A percentile compares a stretch with the other conserved stretches of the same genome.
Conservation (phyloP, 2,113 vertebrate species). For the Cepphus grylle region DNA sequence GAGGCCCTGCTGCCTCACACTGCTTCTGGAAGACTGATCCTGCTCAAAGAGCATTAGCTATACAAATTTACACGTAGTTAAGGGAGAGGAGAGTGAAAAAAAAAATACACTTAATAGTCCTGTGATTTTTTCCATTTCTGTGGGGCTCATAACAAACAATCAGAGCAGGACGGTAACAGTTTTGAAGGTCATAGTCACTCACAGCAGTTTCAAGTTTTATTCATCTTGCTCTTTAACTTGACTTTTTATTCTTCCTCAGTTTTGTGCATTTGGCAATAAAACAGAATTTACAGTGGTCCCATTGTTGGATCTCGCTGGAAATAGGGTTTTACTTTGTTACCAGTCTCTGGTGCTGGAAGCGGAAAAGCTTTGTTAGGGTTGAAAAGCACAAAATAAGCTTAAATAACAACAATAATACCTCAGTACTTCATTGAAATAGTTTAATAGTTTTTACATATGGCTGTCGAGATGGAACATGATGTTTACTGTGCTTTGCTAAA, state of each 20-base stretch:
- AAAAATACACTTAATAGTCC: neutral
- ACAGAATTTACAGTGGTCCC: neutral
- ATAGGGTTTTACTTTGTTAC: neutral
- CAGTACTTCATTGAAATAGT: neutral
- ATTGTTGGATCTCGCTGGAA: neutral
- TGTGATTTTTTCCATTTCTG: neutral
- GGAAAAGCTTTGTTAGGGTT: neutral
- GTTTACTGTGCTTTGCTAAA: neutral
- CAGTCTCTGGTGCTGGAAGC: neutral
- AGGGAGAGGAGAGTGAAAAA: neutral
- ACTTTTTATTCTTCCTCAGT: neutral
- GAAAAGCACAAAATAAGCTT: conserved; percentile 1
- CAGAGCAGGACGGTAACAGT: neutral
- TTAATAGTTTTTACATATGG: neutral
- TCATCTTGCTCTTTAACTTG: neutral
- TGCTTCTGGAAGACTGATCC: neutral
- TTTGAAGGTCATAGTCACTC: conserved; percentile 50
- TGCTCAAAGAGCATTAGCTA: neutral
- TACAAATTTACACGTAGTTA: neutral
- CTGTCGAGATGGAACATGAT: neutral
- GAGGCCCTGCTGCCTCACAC: neutral
- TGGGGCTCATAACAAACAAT: neutral
- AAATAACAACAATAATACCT: neutral
- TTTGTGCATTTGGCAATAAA: neutral
- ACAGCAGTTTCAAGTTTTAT: conserved; percentile 12